Conservation (phyloP, 2,797 vertebrate genomes). For the Bucorvus abyssinicus region DNA sequence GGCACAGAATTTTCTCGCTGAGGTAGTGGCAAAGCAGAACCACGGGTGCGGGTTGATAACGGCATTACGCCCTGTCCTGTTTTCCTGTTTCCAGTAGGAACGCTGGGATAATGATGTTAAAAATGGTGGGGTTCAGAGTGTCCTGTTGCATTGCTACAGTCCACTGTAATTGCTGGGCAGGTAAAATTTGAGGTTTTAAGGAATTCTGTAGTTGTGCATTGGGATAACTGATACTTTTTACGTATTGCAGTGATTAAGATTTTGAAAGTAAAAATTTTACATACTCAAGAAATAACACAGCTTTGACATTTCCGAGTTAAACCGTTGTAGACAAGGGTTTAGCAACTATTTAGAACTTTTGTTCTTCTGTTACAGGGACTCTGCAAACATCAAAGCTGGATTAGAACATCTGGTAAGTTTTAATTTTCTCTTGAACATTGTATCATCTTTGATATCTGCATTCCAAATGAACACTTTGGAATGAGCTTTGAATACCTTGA, state of each 20-base stretch:
- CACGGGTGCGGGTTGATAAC: not conserved
- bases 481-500: constrained; percentile 85
- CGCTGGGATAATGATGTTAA: not conserved
- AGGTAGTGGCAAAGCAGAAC: not conserved
- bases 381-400: constrained; percentile 89
- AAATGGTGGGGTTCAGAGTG: not conserved
- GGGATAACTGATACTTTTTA: not conserved
- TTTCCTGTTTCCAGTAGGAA: not conserved
- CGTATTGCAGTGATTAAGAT: not conserved
- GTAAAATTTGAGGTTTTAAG: not conserved
- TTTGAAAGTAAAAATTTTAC: not conserved
- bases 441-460: constrained; percentile 91
- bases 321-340: constrained; percentile 74
- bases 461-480: constrained; percentile 88
- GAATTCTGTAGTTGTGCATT: not conserved
- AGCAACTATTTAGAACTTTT: constrained; percentile 86
- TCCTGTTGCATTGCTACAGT: not conserved
- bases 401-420: constrained; percentile 99
- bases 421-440: constrained; percentile 85
- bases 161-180: not conserved
- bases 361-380: constrained; percentile 93
- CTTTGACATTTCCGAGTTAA: constrained; percentile 47
- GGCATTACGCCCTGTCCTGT: not conserved
- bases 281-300: not conserved
- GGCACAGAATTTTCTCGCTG: not conserved